Conservation (phyloP, 2,113 vertebrate species). For the Leuciscus idus region DNA sequence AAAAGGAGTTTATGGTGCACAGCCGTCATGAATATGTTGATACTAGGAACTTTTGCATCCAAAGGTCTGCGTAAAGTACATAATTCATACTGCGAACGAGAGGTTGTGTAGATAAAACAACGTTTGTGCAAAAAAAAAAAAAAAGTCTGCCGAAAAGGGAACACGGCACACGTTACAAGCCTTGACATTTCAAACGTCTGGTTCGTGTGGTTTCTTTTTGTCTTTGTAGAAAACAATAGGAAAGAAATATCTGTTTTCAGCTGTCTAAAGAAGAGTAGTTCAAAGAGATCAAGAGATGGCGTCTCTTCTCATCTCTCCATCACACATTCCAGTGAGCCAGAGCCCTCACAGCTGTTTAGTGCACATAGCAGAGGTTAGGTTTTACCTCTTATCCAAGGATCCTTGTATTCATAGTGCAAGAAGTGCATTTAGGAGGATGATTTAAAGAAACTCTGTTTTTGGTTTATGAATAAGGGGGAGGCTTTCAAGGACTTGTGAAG, state of each 20-base stretch:
- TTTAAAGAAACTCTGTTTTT: slow-evolving; percentile 35
- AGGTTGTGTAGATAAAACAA: slow-evolving; percentile 24
- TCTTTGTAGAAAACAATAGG: slow-evolving; percentile 14
- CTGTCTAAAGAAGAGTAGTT: background rate
- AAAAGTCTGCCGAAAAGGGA: slow-evolving; percentile 1
- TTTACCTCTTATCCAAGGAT: slow-evolving; percentile 30
- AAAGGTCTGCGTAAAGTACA: slow-evolving; percentile 5
- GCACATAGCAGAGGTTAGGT: slow-evolving; percentile 44
- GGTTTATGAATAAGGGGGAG: slow-evolving; percentile 6
- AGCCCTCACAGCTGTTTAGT: slow-evolving; percentile 34
- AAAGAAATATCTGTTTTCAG: slow-evolving; percentile 6
- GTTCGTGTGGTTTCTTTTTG: slow-evolving; percentile 14
- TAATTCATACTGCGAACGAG: background rate
- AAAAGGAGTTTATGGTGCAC: background rate
- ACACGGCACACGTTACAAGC: slow-evolving; percentile 6
- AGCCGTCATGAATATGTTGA: background rate
- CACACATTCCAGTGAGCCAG: slow-evolving; percentile 49
- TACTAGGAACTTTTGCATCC: background rate
- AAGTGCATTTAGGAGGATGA: slow-evolving; percentile 31
- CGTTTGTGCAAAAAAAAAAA: background rate
- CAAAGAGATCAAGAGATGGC: background rate
- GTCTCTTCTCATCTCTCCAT: slow-evolving; percentile 27
- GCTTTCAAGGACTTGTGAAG: slow-evolving; percentile 23
- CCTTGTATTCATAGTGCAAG: slow-evolving; percentile 40
- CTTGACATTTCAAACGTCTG: slow-evolving; percentile 31